Percentiles rank a stretch among this genome's conserved stretches.
phyloP scores from a whole-genome alignment of 2,888 invertebrate species.

The Chrysodeixis includens region DNA sequence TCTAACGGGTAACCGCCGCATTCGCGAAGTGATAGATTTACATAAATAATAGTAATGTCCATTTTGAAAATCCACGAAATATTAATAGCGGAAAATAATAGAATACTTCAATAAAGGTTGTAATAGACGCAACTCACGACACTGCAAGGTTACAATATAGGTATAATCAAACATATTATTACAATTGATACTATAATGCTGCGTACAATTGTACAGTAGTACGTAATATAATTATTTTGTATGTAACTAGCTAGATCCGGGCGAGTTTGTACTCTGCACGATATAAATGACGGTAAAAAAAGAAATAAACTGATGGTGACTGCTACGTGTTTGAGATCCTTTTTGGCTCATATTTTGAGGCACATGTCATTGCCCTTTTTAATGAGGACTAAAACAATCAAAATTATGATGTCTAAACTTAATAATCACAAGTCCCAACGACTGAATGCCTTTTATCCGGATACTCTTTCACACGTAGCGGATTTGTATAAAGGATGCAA shows the following conservation, averaged over 20 bases:
- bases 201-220: constrained; percentile 4
- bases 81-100: neutral
- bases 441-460: neutral
- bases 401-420: no score
- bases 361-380: no score
- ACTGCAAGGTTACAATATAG: constrained; percentile 30
- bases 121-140: constrained; percentile 31
- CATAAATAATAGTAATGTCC: neutral
- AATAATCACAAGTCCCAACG: neutral
- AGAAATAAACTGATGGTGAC: no score
- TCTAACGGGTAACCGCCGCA: neutral
- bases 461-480: neutral
- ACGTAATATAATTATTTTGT: neutral
- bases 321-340: no score
- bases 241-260: neutral
- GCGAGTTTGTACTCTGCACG: neutral
- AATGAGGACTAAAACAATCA: no score
- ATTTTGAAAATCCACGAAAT: neutral
- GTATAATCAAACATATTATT: neutral
- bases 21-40: constrained; percentile 4
- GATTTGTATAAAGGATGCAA: no score
- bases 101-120: constrained; percentile 2
- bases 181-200: neutral
- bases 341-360: no score
- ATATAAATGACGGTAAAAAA: no score